Percentiles rank a stretch among this genome's conserved stretches.
Evolutionary conservation across 2,113 vertebrate genomes (phyloP).

Genomic region (Dolichallabes microphthalmus): DNA sequence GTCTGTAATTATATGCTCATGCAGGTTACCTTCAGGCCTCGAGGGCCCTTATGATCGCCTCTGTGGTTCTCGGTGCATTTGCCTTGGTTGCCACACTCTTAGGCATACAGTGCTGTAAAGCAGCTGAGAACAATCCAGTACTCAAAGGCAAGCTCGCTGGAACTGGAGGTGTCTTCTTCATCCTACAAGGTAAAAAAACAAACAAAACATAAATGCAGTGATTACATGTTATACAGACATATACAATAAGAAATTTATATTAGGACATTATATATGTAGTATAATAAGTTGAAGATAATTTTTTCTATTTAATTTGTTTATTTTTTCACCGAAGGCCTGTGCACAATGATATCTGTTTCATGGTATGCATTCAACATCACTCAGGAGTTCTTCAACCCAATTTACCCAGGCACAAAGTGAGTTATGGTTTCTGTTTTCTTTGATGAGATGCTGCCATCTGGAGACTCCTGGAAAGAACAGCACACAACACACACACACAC

Average conservation of each 20-base stretch:
- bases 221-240: not conserved
- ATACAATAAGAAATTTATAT: not conserved
- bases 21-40: slow-evolving; percentile 85
- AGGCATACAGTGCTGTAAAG: slow-evolving; percentile 80
- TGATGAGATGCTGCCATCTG: slow-evolving; percentile 40
- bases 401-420: slow-evolving; percentile 79
- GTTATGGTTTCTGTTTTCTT: slow-evolving; percentile 38
- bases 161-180: slow-evolving; percentile 70
- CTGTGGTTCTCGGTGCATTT: slow-evolving; percentile 75
- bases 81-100: slow-evolving; percentile 71
- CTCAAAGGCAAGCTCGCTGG: slow-evolving; percentile 78
- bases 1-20: not conserved
- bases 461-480: slow-evolving; percentile 4
- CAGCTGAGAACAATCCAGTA: slow-evolving; percentile 66
- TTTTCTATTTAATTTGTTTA: not conserved
- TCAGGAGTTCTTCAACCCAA: slow-evolving; percentile 81
- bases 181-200: slow-evolving; percentile 76
- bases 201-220: not conserved
- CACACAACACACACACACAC: not conserved
- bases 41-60: slow-evolving; percentile 82
- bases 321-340: slow-evolving; percentile 70
- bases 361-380: slow-evolving; percentile 91
- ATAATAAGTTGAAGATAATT: not conserved
- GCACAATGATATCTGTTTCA: slow-evolving; percentile 82
- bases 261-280: too few species aligned